phyloP scores from a whole-genome alignment of 2,888 invertebrate species.

The Nomada lathburiana region DNA sequence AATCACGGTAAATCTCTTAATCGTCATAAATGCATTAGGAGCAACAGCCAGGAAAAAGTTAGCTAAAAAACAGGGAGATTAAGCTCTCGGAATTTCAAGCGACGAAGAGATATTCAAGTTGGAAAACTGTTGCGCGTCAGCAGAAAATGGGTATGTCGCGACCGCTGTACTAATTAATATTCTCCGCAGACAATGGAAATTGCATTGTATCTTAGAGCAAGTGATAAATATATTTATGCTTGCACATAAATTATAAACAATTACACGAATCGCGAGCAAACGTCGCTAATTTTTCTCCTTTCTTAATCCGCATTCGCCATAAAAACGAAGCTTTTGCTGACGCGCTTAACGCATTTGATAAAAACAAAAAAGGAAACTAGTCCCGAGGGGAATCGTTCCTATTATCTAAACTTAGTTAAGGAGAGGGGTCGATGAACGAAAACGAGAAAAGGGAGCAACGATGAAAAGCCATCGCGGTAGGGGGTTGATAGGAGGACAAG shows the following conservation, averaged over 20 bases:
- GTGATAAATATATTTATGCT: neutral
- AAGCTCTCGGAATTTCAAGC: conserved; percentile 46
- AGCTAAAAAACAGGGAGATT: conserved; percentile 35
- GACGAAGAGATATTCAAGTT: conserved; percentile 28
- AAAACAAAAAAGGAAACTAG: neutral
- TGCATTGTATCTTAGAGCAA: conserved; percentile 2
- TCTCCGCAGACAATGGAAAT: conserved; percentile 2
- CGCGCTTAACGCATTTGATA: neutral
- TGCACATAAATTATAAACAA: neutral
- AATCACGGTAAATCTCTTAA: conserved; percentile 53
- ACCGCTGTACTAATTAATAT: neutral
- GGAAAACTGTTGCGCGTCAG: conserved; percentile 54
- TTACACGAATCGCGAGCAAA: conserved; percentile 4
- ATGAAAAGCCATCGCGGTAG: neutral
- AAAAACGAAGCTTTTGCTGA: conserved; percentile 7
- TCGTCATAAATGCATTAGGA: conserved; percentile 53
- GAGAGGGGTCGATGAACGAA: neutral
- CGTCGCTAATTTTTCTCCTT: neutral
- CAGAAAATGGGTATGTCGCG: conserved; percentile 39
- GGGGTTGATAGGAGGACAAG: conserved; percentile 5
- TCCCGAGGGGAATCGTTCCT: neutral
- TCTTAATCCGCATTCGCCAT: neutral
- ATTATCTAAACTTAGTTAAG: neutral
- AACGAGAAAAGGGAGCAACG: neutral
- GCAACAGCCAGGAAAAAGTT: conserved; percentile 50